Evolutionary conservation across 2,797 vertebrate species (phyloP), one percentile per base, ranked within the genome.

Genomic region (Gymnodraco acuticeps): DNA sequence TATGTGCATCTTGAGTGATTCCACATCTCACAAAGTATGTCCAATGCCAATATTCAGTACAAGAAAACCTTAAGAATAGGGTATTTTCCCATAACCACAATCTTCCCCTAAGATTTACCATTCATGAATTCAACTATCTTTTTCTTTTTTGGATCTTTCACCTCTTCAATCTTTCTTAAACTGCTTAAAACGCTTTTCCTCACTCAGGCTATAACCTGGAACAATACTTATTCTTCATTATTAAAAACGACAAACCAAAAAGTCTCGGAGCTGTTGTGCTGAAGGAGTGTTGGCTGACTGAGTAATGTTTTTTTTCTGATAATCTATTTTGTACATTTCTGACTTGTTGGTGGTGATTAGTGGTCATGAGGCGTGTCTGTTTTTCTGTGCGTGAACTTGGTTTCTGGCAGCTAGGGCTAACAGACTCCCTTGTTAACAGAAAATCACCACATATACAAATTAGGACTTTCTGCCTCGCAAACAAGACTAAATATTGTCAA

Each of bases 111-210:
- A 17, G 7, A 48, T n/a, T 13, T 12, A 14, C 1, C 10, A 3
- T 11, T 11, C 10, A 11, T 38, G 33, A 38, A 38, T 1, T 38
- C 33, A 38, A 38, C 33, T 5, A 27, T 27, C 33, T 38, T 38
- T 38, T 38, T 38, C 1, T 38, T 38, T 38, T 38, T 38, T 38
- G 33, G 33, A 38, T 38, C 33, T 38, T 9, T 38, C 8, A 38
- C 33, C 33, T 38, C 33, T 38, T 70, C 60, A 8, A 48, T 70
- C 23, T 72, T 33, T 63, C 51, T 62, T 52, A 19, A 60, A 64
- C 27, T 23, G 41, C 17, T 63, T 16, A 43, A 62, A 56, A 15
- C 42, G 64, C 50, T 15, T 23, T 16, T 53, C 15, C n/a, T 51
- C 47, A 16, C 33, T 13, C 3, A 72, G 59, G 42, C 23, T 38